phyloP scores from a whole-genome alignment of 2,888 invertebrate genomes.

The Seira ritae region DNA sequence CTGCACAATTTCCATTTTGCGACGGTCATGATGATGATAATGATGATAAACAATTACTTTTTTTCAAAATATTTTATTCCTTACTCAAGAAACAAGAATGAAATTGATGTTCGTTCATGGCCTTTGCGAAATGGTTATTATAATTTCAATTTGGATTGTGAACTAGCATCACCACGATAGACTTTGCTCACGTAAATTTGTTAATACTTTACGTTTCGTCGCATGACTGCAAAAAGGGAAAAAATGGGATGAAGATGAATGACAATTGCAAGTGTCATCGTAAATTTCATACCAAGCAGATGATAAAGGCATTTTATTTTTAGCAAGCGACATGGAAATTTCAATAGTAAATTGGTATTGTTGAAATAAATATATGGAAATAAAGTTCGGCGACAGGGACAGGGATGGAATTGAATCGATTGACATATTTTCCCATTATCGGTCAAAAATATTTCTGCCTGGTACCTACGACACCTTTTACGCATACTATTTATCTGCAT shows the following conservation, averaged over 20 bases:
- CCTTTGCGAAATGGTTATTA: slow-evolving; percentile 30
- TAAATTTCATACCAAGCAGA: background rate
- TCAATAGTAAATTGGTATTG: background rate
- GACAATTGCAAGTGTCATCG: background rate
- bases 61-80: background rate
- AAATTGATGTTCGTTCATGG: slow-evolving; percentile 45
- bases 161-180: background rate
- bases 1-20: too few relatives aligned
- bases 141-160: too few relatives aligned
- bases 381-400: too few relatives aligned
- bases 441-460: background rate
- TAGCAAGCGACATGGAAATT: background rate
- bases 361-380: too few relatives aligned
- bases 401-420: background rate
- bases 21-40: background rate
- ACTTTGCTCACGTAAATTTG: too few relatives aligned
- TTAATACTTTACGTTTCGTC: too few relatives aligned
- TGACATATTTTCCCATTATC: background rate
- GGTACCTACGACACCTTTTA: background rate
- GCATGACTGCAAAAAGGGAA: too few relatives aligned
- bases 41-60: background rate
- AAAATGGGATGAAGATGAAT: background rate
- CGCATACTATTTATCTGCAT: too few relatives aligned
- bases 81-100: background rate
- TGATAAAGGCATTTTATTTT: background rate